These are phyloP conservation scores for Folsomia manolachei DNA, from an alignment of 2,888 invertebrate species.

Conservation along the genomic window DNA sequence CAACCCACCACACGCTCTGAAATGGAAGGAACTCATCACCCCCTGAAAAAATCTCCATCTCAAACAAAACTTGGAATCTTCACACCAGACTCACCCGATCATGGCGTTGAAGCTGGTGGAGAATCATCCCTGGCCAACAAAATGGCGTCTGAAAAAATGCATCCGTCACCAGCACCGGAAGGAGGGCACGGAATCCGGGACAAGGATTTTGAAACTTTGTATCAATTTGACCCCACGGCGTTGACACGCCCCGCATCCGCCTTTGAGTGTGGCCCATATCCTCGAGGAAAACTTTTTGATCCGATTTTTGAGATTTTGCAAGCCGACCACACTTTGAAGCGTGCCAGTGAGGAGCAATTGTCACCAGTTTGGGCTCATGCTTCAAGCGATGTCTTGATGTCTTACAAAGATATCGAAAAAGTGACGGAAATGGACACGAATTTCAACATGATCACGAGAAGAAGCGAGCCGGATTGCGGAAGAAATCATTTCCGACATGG, in stretches of 20 bases:
- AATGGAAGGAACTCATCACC: not conserved
- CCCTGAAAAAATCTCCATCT: not conserved
- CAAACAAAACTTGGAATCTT: not conserved
- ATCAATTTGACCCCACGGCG: too few relatives aligned
- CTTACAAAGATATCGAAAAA: not conserved
- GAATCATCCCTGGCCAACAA: not conserved
- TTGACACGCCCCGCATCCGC: not conserved
- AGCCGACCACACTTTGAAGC: not conserved
- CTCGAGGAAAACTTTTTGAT: slow-evolving; percentile 6
- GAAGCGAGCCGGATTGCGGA: not conserved
- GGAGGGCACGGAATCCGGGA: too few relatives aligned
- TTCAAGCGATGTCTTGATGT: not conserved
- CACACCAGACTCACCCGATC: too few relatives aligned
- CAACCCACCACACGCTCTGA: too few relatives aligned
- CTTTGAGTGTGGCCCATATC: not conserved
- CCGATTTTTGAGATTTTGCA: not conserved
- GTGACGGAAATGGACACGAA: not conserved
- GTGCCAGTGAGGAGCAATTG: not conserved
- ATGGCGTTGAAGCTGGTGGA: not conserved
- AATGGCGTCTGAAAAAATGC: not conserved
- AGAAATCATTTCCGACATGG: not conserved
- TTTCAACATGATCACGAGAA: not conserved
- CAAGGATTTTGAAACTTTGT: not conserved
- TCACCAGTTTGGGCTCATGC: not conserved
- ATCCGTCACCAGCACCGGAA: not conserved